Evolutionary conservation across 2,797 vertebrate species (phyloP).

Genomic region (Pogoniulus pusillus): DNA sequence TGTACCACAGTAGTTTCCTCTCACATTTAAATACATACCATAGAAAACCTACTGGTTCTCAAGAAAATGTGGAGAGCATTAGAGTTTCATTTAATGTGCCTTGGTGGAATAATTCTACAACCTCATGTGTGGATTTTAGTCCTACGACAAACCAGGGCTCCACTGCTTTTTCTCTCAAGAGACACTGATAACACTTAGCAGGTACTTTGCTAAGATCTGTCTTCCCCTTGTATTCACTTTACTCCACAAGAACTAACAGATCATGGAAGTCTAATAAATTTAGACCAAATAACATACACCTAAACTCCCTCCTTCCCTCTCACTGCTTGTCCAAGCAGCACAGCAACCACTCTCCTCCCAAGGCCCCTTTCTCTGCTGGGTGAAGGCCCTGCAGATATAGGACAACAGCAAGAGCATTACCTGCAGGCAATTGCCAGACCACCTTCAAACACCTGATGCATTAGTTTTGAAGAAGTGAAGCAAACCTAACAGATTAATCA

Average conservation of each 20-base stretch:
- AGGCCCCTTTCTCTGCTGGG: not conserved
- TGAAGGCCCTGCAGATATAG: not conserved
- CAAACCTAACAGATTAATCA: not conserved
- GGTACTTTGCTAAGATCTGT: constrained; percentile 16
- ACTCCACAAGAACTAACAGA: constrained; percentile 48
- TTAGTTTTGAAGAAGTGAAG: not conserved
- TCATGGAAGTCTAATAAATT: not conserved
- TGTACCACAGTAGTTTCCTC: constrained; percentile 24
- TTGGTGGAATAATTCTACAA: not conserved
- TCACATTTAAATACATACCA: constrained; percentile 38
- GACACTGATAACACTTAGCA: not conserved
- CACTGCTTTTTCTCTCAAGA: constrained; percentile 15
- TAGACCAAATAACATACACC: not conserved
- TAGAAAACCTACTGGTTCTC: not conserved
- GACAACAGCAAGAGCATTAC: not conserved
- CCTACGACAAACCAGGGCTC: constrained; percentile 44
- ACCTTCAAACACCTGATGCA: not conserved
- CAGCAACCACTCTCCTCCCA: not conserved
- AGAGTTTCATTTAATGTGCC: not conserved
- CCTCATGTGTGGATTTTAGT: not conserved
- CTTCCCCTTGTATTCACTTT: constrained; percentile 26
- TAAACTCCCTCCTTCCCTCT: not conserved
- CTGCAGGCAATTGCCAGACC: not conserved
- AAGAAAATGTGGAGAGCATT: constrained; percentile 26
- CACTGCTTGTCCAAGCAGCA: fast-evolving